phyloP scores from a whole-genome alignment of 1,140 invertebrate genomes.

The Drosophila baimaii region DNA sequence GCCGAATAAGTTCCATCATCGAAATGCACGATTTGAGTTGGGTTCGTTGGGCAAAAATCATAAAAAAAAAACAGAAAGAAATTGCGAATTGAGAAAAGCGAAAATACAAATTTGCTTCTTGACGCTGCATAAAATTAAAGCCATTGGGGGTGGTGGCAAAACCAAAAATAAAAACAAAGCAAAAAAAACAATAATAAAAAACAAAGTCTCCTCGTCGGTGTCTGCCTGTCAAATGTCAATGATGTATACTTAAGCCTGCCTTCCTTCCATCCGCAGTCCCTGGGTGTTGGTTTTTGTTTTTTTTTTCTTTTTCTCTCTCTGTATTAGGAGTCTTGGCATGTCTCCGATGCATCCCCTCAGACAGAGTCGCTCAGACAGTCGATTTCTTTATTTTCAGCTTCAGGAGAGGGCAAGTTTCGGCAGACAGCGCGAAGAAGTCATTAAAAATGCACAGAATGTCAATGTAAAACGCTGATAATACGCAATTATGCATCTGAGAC shows the following conservation, averaged over 20 bases:
- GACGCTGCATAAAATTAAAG: constrained; percentile 71
- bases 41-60: constrained; percentile 2
- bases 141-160: constrained; percentile 16
- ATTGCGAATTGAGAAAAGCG: constrained; percentile 5
- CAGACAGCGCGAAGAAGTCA: constrained; percentile 55
- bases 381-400: constrained; percentile 49
- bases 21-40: constrained; percentile 44
- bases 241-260: constrained; percentile 63
- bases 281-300: too few relatives aligned
- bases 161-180: too few relatives aligned
- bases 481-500: constrained; percentile 66
- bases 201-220: constrained; percentile 10
- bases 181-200: not conserved
- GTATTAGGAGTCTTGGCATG: constrained; percentile 17
- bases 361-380: constrained; percentile 55
- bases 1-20: constrained; percentile 7
- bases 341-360: constrained; percentile 22
- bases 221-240: constrained; percentile 77
- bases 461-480: constrained; percentile 78
- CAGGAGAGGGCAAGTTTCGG: constrained; percentile 34
- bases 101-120: constrained; percentile 38
- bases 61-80: constrained; percentile 1
- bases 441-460: constrained; percentile 77
- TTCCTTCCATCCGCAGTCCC: not conserved
- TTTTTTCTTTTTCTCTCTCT: constrained; percentile 19